Percentiles rank a stretch among this genome's conserved stretches.
Evolutionary conservation across 1,140 invertebrate species (phyloP).

Genomic region (Cyphomyrmex costatus): DNA sequence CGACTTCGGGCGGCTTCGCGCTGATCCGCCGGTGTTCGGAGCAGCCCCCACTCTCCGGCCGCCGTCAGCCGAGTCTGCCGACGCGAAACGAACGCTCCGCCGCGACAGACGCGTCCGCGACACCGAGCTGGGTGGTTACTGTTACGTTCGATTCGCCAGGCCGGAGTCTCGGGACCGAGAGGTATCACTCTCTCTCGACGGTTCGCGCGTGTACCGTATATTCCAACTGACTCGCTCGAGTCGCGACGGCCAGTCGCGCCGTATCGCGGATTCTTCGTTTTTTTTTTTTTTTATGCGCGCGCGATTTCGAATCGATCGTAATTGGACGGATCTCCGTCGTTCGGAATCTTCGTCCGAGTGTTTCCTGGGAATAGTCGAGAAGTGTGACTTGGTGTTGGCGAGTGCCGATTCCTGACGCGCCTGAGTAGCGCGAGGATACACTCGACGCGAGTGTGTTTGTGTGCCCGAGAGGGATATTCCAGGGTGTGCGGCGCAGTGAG

Average conservation of each 20-base stretch:
- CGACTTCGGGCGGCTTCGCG: slow-evolving; percentile 69
- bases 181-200: not conserved
- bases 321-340: not conserved
- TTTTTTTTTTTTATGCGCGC: too few species aligned
- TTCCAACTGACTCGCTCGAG: not conserved
- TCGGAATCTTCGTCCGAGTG: not conserved
- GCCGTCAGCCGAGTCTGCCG: slow-evolving; percentile 74
- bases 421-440: slow-evolving; percentile 1
- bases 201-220: not conserved
- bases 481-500: not conserved
- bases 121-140: slow-evolving; percentile 75
- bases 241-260: not conserved
- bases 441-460: not conserved
- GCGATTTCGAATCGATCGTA: not conserved
- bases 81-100: slow-evolving; percentile 79
- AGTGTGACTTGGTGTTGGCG: not conserved
- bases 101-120: slow-evolving; percentile 85
- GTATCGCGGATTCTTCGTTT: not conserved
- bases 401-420: not conserved
- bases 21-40: slow-evolving; percentile 73
- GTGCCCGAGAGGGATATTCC: slow-evolving; percentile 26
- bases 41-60: slow-evolving; percentile 68
- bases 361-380: slow-evolving; percentile 11
- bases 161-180: slow-evolving; percentile 55
- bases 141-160: slow-evolving; percentile 40